These are phyloP conservation scores for Cheirogaleus medius DNA, from an alignment of 2,113 vertebrate species.

Conservation along the genomic window DNA sequence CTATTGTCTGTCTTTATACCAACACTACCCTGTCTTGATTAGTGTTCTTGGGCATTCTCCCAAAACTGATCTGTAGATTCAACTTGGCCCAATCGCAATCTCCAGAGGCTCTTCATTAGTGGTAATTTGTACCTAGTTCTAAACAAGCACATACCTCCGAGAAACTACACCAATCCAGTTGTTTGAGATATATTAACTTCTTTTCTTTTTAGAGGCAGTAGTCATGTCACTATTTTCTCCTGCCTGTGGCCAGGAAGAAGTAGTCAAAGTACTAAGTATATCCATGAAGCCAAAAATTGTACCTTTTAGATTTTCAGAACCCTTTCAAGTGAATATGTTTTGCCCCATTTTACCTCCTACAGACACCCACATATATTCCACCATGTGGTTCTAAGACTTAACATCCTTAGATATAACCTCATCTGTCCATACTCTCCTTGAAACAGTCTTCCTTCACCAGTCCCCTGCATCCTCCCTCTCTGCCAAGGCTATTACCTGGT, in stretches of 20 bases:
- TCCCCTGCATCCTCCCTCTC: too few species aligned
- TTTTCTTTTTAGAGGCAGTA: neutral
- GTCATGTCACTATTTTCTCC: neutral
- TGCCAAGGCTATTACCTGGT: neutral
- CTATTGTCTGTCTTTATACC: neutral
- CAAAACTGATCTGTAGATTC: neutral
- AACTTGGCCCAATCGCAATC: neutral
- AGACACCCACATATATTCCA: neutral
- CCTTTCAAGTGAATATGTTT: neutral
- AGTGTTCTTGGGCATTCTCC: neutral
- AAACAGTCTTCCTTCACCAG: neutral
- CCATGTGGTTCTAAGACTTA: neutral
- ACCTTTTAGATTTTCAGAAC: neutral
- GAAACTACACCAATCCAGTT: neutral
- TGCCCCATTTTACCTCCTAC: neutral
- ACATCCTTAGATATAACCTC: neutral
- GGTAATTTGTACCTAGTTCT: neutral
- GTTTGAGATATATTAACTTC: neutral
- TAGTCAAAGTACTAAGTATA: neutral
- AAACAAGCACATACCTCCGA: neutral
- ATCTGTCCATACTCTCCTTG: neutral
- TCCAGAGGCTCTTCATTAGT: neutral
- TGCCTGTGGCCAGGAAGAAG: neutral
- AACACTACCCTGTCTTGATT: neutral
- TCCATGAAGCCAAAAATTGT: rapidly evolving